phyloP scores from a whole-genome alignment of 2,113 vertebrate genomes.

The Istiophorus platypterus region DNA sequence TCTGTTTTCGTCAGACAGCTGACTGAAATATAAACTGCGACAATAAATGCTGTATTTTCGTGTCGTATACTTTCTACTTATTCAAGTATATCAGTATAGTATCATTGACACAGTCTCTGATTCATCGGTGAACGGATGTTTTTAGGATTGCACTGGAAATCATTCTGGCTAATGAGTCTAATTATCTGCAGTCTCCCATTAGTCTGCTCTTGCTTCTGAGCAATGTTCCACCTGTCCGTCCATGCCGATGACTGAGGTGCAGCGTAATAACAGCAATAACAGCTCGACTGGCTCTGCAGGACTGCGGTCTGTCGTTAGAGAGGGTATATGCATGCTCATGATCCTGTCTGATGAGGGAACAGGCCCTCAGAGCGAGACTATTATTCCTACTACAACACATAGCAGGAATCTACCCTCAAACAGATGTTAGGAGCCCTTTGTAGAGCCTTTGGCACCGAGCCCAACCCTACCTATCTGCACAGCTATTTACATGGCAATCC shows the following conservation, averaged over 20 bases:
- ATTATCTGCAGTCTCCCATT: conserved; percentile 16
- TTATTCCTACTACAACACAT: conserved; percentile 87
- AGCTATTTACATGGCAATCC: conserved; percentile 95
- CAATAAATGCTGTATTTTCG: conserved; percentile 34
- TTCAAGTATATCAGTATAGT: not conserved
- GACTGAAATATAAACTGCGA: conserved; percentile 49
- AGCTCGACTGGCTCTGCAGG: conserved; percentile 43
- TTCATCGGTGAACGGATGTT: not conserved
- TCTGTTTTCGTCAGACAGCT: conserved; percentile 60
- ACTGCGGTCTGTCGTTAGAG: conserved; percentile 68
- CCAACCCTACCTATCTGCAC: conserved; percentile 95
- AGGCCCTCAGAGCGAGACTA: conserved; percentile 79
- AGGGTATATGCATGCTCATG: conserved; percentile 82
- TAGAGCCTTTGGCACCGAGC: conserved; percentile 88
- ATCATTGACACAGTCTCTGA: not conserved
- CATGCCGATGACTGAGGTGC: conserved; percentile 47
- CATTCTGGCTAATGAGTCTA: conserved; percentile 1
- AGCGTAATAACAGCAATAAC: conserved; percentile 57
- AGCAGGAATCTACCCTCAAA: conserved; percentile 91
- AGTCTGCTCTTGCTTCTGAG: conserved; percentile 7
- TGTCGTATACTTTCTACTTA: conserved; percentile 40
- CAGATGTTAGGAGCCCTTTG: conserved; percentile 94
- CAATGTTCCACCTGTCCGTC: conserved; percentile 66
- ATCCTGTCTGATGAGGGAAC: conserved; percentile 79
- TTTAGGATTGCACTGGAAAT: not conserved